phyloP scores from a whole-genome alignment of 2,888 invertebrate genomes.

The Brenthis hecate region DNA sequence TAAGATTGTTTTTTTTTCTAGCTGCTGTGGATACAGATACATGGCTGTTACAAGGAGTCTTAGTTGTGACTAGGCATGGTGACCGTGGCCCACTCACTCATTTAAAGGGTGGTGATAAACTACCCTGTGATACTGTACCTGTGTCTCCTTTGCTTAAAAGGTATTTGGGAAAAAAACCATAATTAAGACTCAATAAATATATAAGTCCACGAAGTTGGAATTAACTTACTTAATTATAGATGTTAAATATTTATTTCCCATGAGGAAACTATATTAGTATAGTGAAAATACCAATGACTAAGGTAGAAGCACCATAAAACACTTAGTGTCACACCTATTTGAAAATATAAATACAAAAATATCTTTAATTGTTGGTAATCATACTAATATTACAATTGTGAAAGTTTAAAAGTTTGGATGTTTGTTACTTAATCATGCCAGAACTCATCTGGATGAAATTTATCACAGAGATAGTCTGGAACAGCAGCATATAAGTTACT shows the following conservation, averaged over 20 bases:
- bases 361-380: too few species aligned
- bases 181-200: background rate
- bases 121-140: slow-evolving; percentile 87
- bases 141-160: slow-evolving; percentile 55
- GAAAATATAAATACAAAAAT: too few species aligned
- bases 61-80: slow-evolving; percentile 92
- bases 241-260: background rate
- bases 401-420: too few species aligned
- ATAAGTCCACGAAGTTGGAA: too few species aligned
- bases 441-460: too few species aligned
- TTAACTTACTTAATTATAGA: too few species aligned
- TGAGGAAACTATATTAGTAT: background rate
- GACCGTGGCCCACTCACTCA: slow-evolving; percentile 94
- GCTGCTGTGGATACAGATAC: slow-evolving; percentile 77
- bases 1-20: slow-evolving; percentile 42
- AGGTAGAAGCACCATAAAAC: too few species aligned
- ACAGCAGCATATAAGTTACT: too few species aligned
- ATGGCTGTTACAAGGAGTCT: slow-evolving; percentile 86
- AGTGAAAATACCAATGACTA: background rate
- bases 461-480: too few species aligned
- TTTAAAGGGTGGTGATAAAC: slow-evolving; percentile 88
- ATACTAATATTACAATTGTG: too few species aligned
- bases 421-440: too few species aligned
- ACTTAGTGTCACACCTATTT: too few species aligned
- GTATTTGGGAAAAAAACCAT: slow-evolving; percentile 11